Percentiles rank a stretch among this genome's conserved stretches.
Conservation (phyloP, 1,140 invertebrate genomes). For the Cepaea nemoralis region DNA sequence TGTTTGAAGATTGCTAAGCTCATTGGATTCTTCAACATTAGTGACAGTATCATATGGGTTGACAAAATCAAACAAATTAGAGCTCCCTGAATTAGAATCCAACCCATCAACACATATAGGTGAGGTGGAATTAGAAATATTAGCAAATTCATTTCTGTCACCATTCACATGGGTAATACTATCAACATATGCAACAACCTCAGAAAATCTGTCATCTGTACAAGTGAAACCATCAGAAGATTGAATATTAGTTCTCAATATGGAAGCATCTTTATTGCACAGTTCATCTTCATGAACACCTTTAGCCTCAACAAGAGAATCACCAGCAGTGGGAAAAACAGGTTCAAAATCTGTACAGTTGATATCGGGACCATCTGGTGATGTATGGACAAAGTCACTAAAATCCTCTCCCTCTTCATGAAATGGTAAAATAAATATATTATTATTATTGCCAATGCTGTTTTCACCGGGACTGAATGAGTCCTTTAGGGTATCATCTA, state of each 20-base stretch:
- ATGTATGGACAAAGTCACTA: background rate
- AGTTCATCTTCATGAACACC: background rate
- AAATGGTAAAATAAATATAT: background rate
- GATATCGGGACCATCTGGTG: background rate
- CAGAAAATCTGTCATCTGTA: conserved; percentile 3
- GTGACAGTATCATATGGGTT: too few relatives aligned
- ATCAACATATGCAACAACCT: background rate
- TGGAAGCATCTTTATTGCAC: background rate
- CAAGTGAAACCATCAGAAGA: background rate
- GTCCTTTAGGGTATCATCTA: background rate
- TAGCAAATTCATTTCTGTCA: background rate
- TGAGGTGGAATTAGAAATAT: background rate
- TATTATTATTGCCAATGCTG: background rate
- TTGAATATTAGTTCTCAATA: background rate
- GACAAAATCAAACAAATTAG: too few relatives aligned
- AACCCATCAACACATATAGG: too few relatives aligned
- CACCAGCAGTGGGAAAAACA: background rate
- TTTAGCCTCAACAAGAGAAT: background rate
- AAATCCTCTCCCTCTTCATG: background rate
- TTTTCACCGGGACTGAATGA: background rate
- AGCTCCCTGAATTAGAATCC: too few relatives aligned
- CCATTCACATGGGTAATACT: background rate
- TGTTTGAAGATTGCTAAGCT: too few relatives aligned
- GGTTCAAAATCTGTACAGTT: conserved; percentile 18
- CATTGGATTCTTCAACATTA: too few relatives aligned